Evolutionary conservation across 2,888 invertebrate species (phyloP).

Genomic region (Myopa testacea): DNA sequence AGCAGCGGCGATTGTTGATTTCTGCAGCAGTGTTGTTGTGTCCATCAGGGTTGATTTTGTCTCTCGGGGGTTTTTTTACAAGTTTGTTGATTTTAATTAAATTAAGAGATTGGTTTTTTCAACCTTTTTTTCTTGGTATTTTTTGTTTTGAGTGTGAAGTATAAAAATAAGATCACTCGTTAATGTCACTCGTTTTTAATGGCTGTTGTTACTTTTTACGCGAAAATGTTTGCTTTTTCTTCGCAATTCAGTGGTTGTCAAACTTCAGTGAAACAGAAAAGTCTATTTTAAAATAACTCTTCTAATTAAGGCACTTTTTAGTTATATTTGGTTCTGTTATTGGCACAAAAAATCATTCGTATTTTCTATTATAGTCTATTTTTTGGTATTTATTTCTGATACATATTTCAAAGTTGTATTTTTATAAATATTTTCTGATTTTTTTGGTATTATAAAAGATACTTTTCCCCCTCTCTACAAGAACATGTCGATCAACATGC

Average conservation of each 20-base stretch:
- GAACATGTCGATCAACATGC: slow-evolving; percentile 57
- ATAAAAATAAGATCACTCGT: slow-evolving; percentile 9
- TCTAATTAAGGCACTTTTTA: slow-evolving; percentile 1
- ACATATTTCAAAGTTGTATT: slow-evolving; percentile 7
- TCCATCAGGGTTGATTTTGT: slow-evolving; percentile 60
- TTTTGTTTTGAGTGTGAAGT: no score
- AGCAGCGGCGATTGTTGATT: slow-evolving; percentile 42
- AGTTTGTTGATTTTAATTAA: background rate
- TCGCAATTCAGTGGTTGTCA: slow-evolving; percentile 13
- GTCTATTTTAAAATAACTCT: slow-evolving; percentile 1
- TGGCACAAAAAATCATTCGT: background rate
- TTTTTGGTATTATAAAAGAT: background rate
- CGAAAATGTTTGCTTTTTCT: background rate
- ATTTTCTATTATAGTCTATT: background rate
- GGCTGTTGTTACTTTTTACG: slow-evolving; percentile 31
- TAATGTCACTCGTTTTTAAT: slow-evolving; percentile 29
- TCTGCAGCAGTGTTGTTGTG: slow-evolving; percentile 49
- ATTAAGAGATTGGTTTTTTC: slow-evolving; percentile 29
- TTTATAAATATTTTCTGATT: background rate
- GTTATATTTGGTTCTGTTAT: background rate
- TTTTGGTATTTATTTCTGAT: background rate
- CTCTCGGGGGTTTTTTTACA: slow-evolving; percentile 2
- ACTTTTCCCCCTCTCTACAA: slow-evolving; percentile 44
- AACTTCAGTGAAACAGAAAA: slow-evolving; percentile 16
- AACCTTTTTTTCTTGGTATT: slow-evolving; percentile 13